phyloP scores from a whole-genome alignment of 2,797 vertebrate species.

The Enoplosus armatus region DNA sequence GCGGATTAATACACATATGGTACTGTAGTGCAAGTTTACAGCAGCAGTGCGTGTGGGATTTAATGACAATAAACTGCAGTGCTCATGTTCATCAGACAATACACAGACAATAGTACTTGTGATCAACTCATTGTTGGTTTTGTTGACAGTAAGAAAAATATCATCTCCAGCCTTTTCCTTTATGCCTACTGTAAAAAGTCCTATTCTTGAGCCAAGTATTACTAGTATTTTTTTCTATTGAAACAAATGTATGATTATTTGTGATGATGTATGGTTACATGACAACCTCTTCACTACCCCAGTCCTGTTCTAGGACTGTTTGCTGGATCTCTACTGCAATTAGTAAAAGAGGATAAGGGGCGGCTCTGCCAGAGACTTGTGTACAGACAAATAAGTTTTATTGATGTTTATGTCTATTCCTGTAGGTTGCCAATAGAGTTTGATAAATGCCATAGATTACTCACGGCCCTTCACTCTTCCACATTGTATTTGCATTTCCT shows the following conservation, averaged over 20 bases:
- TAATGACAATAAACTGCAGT: background rate
- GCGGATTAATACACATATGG: background rate
- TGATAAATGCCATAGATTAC: slow-evolving; percentile 57
- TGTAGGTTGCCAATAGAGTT: slow-evolving; percentile 45
- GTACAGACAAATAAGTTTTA: slow-evolving; percentile 34
- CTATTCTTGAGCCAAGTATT: background rate
- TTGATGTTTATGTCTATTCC: slow-evolving; percentile 44
- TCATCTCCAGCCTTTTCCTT: background rate
- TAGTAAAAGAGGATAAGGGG: slow-evolving; percentile 20
- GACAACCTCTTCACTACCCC: background rate
- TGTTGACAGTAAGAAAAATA: background rate
- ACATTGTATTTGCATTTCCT: slow-evolving; percentile 33
- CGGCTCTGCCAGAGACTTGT: slow-evolving; percentile 28
- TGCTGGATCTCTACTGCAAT: slow-evolving; percentile 11
- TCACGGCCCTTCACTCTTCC: slow-evolving; percentile 6
- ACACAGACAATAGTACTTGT: background rate
- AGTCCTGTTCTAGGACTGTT: background rate
- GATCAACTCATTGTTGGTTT: background rate
- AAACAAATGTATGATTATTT: background rate
- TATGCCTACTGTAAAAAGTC: background rate
- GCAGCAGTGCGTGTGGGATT: background rate
- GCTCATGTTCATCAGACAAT: background rate
- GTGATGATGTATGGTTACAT: background rate
- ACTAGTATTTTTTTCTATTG: background rate
- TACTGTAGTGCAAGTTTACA: background rate